These are phyloP conservation scores for Odobenus rosmarus DNA, from an alignment of 2,113 vertebrate species.

Conservation along the genomic window DNA sequence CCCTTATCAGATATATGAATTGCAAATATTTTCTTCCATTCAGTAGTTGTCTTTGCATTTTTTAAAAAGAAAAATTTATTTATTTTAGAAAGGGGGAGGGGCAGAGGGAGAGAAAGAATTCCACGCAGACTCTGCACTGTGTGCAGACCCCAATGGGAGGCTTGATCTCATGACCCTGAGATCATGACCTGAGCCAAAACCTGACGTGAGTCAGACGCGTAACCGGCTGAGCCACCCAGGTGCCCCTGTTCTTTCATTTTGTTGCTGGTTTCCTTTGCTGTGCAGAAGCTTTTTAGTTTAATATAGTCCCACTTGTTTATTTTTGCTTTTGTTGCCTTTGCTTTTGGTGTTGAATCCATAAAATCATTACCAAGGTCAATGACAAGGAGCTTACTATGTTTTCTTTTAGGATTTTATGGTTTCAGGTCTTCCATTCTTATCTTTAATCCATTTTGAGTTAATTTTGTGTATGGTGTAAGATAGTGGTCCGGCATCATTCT, in stretches of 20 bases:
- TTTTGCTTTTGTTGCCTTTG: not conserved
- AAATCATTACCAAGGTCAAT: not conserved
- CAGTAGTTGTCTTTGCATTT: not conserved
- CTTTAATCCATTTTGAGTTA: not conserved
- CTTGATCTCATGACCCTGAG: no score
- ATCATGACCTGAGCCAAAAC: no score
- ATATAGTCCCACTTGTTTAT: not conserved
- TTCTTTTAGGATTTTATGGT: not conserved
- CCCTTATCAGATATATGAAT: not conserved
- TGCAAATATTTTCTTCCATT: not conserved
- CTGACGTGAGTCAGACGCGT: no score
- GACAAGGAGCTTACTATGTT: not conserved
- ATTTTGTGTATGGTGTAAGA: not conserved
- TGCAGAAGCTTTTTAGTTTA: not conserved
- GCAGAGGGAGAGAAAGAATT: no score
- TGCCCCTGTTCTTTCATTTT: no score
- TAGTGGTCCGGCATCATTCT: not conserved
- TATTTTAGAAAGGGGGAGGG: no score
- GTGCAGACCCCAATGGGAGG: no score
- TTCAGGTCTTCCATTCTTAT: not conserved
- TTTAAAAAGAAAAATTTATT: no score
- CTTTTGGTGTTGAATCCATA: not conserved
- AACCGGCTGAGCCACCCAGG: no score
- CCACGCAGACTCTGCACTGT: no score
- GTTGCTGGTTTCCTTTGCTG: not conserved